Percentiles rank a stretch among this genome's conserved stretches.
These are phyloP conservation scores for Brachionus rubens DNA, from an alignment of 1,140 invertebrate genomes.

Conservation along the genomic window DNA sequence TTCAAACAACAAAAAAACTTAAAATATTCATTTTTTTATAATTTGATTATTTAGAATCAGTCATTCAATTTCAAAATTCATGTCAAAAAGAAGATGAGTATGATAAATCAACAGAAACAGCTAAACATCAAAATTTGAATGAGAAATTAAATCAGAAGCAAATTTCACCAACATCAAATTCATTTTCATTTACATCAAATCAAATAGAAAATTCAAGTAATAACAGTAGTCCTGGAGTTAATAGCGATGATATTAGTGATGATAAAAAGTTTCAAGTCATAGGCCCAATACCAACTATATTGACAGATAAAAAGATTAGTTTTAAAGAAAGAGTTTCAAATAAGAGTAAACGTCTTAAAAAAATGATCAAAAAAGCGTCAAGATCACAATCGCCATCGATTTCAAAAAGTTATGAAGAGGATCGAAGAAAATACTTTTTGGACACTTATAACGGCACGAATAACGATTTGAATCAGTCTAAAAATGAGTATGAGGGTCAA, in stretches of 20 bases:
- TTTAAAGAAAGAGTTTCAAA: not conserved
- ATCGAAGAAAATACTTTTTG: slow-evolving; percentile 12
- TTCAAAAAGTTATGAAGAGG: slow-evolving; percentile 45
- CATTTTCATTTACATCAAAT: no score
- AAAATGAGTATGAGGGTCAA: not conserved
- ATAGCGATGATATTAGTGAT: not conserved
- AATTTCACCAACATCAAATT: not conserved
- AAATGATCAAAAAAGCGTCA: slow-evolving; percentile 14
- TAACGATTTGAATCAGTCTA: not conserved
- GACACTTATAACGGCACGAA: not conserved
- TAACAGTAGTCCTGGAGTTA: not conserved
- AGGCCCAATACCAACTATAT: not conserved
- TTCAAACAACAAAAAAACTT: no score
- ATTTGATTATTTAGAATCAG: not conserved
- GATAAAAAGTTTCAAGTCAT: not conserved
- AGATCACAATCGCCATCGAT: slow-evolving; percentile 13
- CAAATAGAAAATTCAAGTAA: not conserved
- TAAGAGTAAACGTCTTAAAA: not conserved
- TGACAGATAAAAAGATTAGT: not conserved
- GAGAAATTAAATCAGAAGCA: not conserved
- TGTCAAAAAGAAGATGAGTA: slow-evolving; percentile 30
- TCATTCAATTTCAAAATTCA: not conserved
- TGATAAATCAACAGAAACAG: not conserved
- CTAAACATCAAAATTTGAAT: not conserved
- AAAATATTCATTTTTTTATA: no score